Evolutionary conservation across 2,888 invertebrate species (phyloP).

Genomic region (Brachyptera putata): DNA sequence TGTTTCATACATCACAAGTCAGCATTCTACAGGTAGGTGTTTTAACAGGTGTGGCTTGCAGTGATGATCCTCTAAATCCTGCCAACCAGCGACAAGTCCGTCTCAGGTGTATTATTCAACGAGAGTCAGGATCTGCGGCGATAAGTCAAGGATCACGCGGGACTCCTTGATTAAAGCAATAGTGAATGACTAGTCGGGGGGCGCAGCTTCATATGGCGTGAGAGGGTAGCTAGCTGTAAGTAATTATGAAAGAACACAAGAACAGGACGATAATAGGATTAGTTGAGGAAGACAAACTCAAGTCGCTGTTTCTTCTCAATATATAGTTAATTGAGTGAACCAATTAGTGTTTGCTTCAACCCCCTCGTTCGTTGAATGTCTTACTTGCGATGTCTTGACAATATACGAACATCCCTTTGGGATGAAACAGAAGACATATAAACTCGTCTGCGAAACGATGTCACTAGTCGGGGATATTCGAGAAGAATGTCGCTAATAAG

Average conservation of each 20-base stretch:
- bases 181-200: not conserved
- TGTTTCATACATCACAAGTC: too few species aligned
- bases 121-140: too few species aligned
- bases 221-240: not conserved
- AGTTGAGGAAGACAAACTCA: not conserved
- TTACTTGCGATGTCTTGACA: too few species aligned
- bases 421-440: too few species aligned
- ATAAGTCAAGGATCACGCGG: not conserved
- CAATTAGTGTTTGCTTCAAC: slow-evolving; percentile 20
- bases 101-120: too few species aligned
- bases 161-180: slow-evolving; percentile 1
- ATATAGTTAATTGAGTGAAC: slow-evolving; percentile 17
- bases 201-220: not conserved
- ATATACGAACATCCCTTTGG: too few species aligned
- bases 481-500: too few species aligned
- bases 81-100: not conserved
- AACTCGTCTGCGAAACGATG: too few species aligned
- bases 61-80: slow-evolving; percentile 9
- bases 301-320: slow-evolving; percentile 14
- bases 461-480: too few species aligned
- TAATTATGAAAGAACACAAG: slow-evolving; percentile 10
- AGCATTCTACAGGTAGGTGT: not conserved
- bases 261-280: slow-evolving; percentile 22
- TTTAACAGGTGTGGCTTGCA: slow-evolving; percentile 5
- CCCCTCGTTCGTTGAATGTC: too few species aligned